Base-by-base conservation (phyloP, 2,888 invertebrate genomes). In the Drosophila ezoana region DNA sequence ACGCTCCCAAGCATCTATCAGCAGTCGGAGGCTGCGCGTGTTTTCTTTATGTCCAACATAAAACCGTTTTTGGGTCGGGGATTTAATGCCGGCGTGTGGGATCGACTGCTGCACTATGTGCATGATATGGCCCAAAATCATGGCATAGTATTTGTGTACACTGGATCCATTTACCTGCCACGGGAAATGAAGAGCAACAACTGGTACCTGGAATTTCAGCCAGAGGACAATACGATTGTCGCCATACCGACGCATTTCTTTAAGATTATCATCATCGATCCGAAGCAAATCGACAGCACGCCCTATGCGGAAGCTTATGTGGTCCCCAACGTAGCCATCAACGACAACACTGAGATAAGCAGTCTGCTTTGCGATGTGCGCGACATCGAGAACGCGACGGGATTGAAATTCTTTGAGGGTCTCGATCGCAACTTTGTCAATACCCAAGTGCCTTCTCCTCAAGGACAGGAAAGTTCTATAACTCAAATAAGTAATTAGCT, bases 261-360 rank as follows among this genome's bases (percentile, higher is more conserved):
- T 23, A 85, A 89, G 52, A 66, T 85, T 5, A 32, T 85, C n/a
- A 72, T 89, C 8, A 58, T 85, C 11, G 89, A 85, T 60, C 57
- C 76, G 2, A 74, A 64, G 41, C 49, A 61, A 1, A 9, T 14
- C 0, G 44, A 65, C n/a, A n/a, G 35, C 1, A 41, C 65, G 10
- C 88, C 85, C 1, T 89, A 88, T 52, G 89, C 89, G 0, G 85
- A 85, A 56, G 79, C 89, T 1, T 85, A 76, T 67, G 85, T 89
- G 3, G 23, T 85, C 35, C 86, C 85, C 3, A 85, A 85, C 38
- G 5, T 70, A 3, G 18, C 63, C 1, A 28, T 87, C 4, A 51
- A 4, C 44, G 68, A 88, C 35, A 59, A 58, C n/a, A 51, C 67
- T 4, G 76, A 76, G 0, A 41, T 89, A 33, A 59, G 59, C 14